Percentiles rank a stretch among this genome's conserved stretches.
phyloP scores from a whole-genome alignment of 1,140 invertebrate species.

The Panagrolaimus sp. region DNA sequence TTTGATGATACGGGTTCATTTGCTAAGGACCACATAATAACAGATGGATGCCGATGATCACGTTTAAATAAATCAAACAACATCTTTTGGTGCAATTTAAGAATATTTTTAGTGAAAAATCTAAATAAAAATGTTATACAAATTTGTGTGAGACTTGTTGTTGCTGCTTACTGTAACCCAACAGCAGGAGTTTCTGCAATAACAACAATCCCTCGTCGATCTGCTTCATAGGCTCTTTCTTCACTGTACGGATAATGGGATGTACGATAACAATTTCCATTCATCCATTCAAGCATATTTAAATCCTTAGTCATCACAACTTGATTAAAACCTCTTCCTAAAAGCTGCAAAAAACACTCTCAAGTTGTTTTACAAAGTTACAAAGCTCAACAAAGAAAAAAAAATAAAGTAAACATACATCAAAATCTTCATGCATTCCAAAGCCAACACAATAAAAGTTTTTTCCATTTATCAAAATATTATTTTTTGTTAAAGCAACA shows the following conservation, averaged over 20 bases:
- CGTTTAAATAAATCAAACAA: constrained; percentile 30
- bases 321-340: constrained; percentile 80
- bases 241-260: constrained; percentile 97
- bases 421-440: constrained; percentile 79
- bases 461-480: constrained; percentile 73
- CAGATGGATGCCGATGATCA: constrained; percentile 37
- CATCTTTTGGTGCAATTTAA: constrained; percentile 34
- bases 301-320: constrained; percentile 80
- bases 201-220: constrained; percentile 83
- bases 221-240: constrained; percentile 88
- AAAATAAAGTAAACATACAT: not conserved
- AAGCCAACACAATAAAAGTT: constrained; percentile 83
- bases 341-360: constrained; percentile 70
- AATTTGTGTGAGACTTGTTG: no score
- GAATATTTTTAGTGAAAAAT: not conserved
- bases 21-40: constrained; percentile 35
- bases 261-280: constrained; percentile 71
- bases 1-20: constrained; percentile 28
- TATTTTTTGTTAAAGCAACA: constrained; percentile 70
- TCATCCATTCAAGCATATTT: constrained; percentile 85
- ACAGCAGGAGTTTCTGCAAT: constrained; percentile 90
- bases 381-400: constrained; percentile 64
- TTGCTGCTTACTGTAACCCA: constrained; percentile 73
- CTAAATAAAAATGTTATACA: no score
- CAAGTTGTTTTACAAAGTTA: constrained; percentile 84